These are phyloP conservation scores for Muntiacus reevesi DNA, from an alignment of 2,113 vertebrate genomes.

Conservation along the genomic window DNA sequence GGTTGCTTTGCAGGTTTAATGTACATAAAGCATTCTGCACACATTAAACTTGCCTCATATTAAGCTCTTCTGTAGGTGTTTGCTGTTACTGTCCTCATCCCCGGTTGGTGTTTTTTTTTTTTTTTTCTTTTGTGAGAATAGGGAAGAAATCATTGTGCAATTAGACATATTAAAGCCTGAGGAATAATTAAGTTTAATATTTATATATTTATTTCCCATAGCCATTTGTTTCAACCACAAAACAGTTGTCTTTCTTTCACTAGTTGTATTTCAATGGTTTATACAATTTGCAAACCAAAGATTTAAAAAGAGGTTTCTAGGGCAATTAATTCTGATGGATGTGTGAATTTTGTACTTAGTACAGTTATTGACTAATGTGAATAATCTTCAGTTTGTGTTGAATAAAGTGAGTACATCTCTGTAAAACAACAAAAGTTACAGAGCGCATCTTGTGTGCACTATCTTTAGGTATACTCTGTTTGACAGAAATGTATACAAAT, in stretches of 20 bases:
- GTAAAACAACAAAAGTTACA: not conserved
- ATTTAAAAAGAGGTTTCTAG: not conserved
- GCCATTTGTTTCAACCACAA: not conserved
- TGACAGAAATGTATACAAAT: not conserved
- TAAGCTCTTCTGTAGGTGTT: not conserved
- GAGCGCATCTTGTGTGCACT: not conserved
- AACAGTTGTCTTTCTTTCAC: not conserved
- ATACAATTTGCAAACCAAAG: not conserved
- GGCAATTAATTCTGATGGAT: not conserved
- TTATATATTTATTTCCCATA: not conserved
- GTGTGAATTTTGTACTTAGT: not conserved
- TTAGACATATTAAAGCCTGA: not conserved
- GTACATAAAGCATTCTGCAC: not conserved
- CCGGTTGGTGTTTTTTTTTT: not conserved
- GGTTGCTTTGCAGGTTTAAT: not conserved
- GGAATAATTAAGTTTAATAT: not conserved
- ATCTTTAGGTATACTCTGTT: not conserved
- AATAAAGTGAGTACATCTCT: not conserved
- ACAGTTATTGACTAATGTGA: not conserved
- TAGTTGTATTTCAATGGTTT: not conserved
- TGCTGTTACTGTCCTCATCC: not conserved
- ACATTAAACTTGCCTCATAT: not conserved
- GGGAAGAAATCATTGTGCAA: not conserved
- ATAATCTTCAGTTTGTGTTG: not conserved
- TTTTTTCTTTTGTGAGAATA: not conserved